phyloP scores from a whole-genome alignment of 2,113 vertebrate species.

The Hylia prasina region DNA sequence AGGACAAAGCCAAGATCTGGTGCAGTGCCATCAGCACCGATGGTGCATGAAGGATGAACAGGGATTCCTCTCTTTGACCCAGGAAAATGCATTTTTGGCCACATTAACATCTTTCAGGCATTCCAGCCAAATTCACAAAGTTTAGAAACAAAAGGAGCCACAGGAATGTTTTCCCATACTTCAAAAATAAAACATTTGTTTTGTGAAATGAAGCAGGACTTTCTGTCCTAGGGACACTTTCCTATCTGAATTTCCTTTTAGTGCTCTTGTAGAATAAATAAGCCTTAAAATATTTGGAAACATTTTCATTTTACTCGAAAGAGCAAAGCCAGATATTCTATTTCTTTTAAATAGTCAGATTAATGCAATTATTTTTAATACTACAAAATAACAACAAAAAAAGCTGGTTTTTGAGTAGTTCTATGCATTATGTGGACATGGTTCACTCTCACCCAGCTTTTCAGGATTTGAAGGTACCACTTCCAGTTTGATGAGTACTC shows the following conservation, averaged over 20 bases:
- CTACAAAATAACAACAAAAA: not conserved
- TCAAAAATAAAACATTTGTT: not conserved
- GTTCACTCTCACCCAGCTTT: not conserved
- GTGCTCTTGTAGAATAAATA: not conserved
- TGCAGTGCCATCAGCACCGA: too few relatives aligned
- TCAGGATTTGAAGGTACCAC: not conserved
- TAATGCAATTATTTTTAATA: not conserved
- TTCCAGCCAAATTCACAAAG: not conserved
- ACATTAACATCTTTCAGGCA: not conserved
- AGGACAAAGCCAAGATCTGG: not conserved
- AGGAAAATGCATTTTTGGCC: not conserved
- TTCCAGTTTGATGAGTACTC: not conserved
- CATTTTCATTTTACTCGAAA: not conserved
- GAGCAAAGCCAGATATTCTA: not conserved
- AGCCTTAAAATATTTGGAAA: not conserved
- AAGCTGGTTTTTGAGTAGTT: not conserved
- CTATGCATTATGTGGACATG: not conserved
- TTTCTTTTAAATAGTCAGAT: not conserved
- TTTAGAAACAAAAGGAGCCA: not conserved
- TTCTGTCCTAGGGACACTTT: not conserved
- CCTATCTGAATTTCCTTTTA: not conserved
- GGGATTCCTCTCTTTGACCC: not conserved
- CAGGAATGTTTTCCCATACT: not conserved
- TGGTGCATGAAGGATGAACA: accelerated
- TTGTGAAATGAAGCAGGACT: not conserved